These are phyloP conservation scores for Tragopan temminckii DNA, from an alignment of 2,797 vertebrate genomes.

Conservation along the genomic window DNA sequence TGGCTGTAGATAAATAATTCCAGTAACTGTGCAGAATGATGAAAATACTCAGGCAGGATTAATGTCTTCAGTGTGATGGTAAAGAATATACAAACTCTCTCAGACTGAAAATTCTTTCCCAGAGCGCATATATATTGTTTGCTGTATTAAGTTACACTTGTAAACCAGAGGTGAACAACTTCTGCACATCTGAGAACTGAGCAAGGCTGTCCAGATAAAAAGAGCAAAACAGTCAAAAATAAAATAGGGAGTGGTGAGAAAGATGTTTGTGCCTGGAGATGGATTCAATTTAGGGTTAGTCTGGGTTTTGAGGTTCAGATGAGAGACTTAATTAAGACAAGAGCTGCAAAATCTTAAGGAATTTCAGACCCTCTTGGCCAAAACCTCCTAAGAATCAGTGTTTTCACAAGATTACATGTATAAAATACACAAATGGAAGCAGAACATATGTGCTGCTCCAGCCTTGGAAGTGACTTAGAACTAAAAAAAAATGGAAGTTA, in stretches of 20 bases:
- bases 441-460: neutral
- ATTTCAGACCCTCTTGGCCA: neutral
- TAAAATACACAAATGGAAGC: neutral
- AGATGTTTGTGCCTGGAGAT: neutral
- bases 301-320: neutral
- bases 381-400: neutral
- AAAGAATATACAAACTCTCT: neutral
- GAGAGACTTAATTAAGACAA: neutral
- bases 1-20: constrained; percentile 14
- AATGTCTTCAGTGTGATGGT: neutral
- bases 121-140: neutral
- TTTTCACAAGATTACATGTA: neutral
- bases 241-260: neutral
- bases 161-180: neutral
- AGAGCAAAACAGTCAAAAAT: neutral
- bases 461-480: neutral
- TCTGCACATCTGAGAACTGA: neutral
- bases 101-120: neutral
- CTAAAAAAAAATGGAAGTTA: neutral
- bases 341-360: neutral
- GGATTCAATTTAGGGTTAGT: neutral
- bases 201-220: neutral
- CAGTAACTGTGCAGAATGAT: constrained; percentile 22
- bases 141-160: neutral
- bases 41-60: constrained; percentile 21